phyloP scores from a whole-genome alignment of 1,140 invertebrate genomes.

The Cotesia chilonis region DNA sequence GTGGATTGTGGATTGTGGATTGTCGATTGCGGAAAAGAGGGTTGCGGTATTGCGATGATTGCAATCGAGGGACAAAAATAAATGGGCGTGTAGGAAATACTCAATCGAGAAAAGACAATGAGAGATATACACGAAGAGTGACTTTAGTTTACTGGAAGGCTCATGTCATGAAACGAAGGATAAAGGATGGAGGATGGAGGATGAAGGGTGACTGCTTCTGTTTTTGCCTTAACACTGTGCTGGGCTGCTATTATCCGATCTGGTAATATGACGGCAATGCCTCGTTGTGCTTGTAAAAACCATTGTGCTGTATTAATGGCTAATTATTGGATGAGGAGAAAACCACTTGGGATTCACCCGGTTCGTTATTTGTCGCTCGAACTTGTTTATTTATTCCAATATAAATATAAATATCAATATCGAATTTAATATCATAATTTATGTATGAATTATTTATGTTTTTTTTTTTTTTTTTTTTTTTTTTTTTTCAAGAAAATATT shows the following conservation, averaged over 20 bases:
- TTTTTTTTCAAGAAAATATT: too few species aligned
- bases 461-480: too few species aligned
- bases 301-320: conserved; percentile 51
- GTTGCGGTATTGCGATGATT: conserved; percentile 19
- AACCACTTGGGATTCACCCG: conserved; percentile 25
- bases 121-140: not conserved
- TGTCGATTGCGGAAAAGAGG: conserved; percentile 3
- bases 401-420: too few species aligned
- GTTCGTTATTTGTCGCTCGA: not conserved
- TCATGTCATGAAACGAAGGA: not conserved
- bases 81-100: conserved; percentile 29
- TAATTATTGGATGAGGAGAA: conserved; percentile 46
- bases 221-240: not conserved
- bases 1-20: not conserved
- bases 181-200: not conserved
- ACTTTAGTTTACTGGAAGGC: not conserved
- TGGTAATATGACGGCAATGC: not conserved
- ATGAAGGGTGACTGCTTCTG: conserved; percentile 19
- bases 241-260: conserved; percentile 3
- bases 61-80: conserved; percentile 30
- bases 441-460: too few species aligned
- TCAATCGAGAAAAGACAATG: conserved; percentile 34
- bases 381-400: too few species aligned
- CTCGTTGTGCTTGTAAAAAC: conserved; percentile 37
- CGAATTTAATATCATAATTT: too few species aligned